A percentile compares a stretch with the other conserved stretches of the same genome.
Conservation (phyloP, 2,797 vertebrate species). For the Ptychobarbus kaznakovi region DNA sequence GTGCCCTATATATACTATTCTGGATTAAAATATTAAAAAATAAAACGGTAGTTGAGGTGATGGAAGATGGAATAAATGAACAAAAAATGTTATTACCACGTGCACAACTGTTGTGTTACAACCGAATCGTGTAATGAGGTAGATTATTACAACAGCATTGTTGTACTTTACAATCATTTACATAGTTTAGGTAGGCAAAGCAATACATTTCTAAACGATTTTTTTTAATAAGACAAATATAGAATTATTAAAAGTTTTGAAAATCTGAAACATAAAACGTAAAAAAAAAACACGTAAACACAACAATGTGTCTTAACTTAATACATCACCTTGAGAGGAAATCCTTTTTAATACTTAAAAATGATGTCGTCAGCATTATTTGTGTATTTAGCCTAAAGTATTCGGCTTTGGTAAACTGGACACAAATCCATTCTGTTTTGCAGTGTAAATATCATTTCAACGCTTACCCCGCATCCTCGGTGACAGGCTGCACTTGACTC, state of each 20-base stretch:
- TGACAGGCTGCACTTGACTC: slow-evolving; percentile 58
- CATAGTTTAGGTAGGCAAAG: not conserved
- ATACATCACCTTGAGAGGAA: not conserved
- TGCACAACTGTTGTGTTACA: not conserved
- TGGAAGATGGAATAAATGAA: not conserved
- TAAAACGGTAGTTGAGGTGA: not conserved
- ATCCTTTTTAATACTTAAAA: not conserved
- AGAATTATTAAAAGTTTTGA: not conserved
- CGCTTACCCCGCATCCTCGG: slow-evolving; percentile 55
- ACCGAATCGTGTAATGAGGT: not conserved
- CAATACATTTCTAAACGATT: not conserved
- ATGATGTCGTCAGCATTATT: not conserved
- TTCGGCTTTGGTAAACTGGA: not conserved
- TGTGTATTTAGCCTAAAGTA: not conserved
- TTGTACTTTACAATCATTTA: not conserved
- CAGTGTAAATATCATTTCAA: slow-evolving; percentile 45
- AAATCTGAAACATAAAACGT: not conserved
- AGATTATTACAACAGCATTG: not conserved
- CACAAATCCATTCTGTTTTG: not conserved
- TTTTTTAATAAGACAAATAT: not conserved
- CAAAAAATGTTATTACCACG: not conserved
- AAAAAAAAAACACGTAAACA: not conserved
- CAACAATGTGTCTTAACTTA: not conserved
- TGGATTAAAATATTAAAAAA: not conserved
- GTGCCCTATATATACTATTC: not conserved